Base-by-base conservation (phyloP, 2,113 vertebrate genomes). In the Leptobrachium leishanense region DNA sequence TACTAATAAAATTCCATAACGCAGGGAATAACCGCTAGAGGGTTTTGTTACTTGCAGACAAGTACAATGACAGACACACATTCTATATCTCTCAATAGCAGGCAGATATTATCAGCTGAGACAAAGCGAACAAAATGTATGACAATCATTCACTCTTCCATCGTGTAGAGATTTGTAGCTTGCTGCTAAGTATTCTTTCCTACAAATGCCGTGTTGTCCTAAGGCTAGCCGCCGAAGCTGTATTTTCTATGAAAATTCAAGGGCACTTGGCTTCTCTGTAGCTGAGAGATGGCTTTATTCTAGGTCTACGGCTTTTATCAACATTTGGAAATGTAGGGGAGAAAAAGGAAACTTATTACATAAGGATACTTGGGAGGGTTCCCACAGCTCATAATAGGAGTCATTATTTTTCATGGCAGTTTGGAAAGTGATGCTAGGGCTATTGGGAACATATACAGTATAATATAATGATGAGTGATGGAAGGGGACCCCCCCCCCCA, bases 191-290 rank as follows among this genome's bases (percentile, higher is more conserved):
- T 90, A 90, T 90, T 90, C 83, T 89, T 90, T 90, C 88, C 92
- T 91, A 88, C 92, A 94, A 94, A 94, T 92, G 89, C 91, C 90
- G 76, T 86, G 89, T 86, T 92, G 88, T 93, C 89, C 93, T 92
- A 90, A 84, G 93, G 93, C 93, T 91, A 92, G 89, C 83, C 85
- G 85, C 86, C 87, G 86, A 85, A 92, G 88, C 89, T 88, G 85
- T 87, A 85, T 88, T 92, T 90, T 87, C 88, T 87, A 83, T 87
- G 84, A 88, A 87, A 89, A 88, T 81, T 78, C 85, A 85, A 87
- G 83, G 88, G 83, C 89, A 89, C 88, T 92, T 84, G 88, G 89
- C 86, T 93, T 91, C 88, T 85, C 86, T 81, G 87, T 53, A 53
- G 71, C 84, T 88, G 84, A 85, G 81, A 84, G 74, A 77, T 63